A percentile compares a stretch with the other conserved stretches of the same genome.
Evolutionary conservation across 2,888 invertebrate genomes (phyloP).

Genomic region (Polydrusus cervinus): DNA sequence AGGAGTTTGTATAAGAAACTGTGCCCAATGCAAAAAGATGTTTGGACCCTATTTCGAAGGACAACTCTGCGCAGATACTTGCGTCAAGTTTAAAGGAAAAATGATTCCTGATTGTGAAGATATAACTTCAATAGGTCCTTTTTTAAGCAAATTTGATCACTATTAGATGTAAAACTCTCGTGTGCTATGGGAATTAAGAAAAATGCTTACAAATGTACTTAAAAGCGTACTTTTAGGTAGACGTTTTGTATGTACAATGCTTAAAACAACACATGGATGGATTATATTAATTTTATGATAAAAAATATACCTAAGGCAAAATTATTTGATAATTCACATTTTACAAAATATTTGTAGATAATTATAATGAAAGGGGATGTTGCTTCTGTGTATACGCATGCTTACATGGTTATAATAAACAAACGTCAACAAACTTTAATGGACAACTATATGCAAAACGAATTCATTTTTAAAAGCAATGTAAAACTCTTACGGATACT

Average conservation of each 20-base stretch:
- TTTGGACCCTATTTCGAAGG: conserved; percentile 91
- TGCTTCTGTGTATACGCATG: no score
- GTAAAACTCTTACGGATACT: no score
- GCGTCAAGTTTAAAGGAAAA: conserved; percentile 88
- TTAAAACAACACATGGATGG: neutral
- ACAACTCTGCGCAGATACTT: conserved; percentile 88
- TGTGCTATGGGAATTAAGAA: neutral
- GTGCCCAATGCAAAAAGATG: conserved; percentile 93
- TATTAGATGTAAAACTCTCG: conserved; percentile 23
- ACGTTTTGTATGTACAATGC: neutral
- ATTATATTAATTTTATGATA: no score
- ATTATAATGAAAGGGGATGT: no score
- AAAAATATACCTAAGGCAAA: no score
- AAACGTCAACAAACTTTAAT: no score
- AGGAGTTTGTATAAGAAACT: conserved; percentile 88
- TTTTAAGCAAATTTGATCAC: conserved; percentile 77
- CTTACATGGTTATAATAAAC: no score
- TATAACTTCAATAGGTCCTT: conserved; percentile 85
- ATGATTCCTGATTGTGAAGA: conserved; percentile 91
- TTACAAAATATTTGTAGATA: no score
- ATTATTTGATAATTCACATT: no score
- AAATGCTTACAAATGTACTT: neutral
- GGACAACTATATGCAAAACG: no score
- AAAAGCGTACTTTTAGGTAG: neutral
- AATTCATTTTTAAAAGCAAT: no score